These are phyloP conservation scores for Gavialis gangeticus DNA, from an alignment of 2,113 vertebrate species.

Conservation along the genomic window DNA sequence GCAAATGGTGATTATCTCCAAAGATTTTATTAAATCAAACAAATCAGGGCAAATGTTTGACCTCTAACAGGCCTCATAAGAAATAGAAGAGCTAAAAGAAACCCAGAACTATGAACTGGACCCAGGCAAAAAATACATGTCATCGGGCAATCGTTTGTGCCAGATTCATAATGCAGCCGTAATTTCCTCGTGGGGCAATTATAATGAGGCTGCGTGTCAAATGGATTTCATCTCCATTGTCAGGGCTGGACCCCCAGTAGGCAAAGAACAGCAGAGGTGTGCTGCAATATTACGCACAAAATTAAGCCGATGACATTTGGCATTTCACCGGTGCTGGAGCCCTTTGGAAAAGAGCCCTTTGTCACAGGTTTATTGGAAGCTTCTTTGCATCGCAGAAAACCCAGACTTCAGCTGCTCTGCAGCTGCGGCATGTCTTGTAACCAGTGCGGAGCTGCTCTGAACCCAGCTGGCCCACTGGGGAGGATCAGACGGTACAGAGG, in stretches of 20 bases:
- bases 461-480: not conserved
- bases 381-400: not conserved
- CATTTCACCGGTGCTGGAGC: not conserved
- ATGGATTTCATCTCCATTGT: not conserved
- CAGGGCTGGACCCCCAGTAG: not conserved
- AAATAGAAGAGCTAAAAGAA: conserved; percentile 31
- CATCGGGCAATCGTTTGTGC: not conserved
- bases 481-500: not conserved
- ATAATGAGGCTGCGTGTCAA: not conserved
- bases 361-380: not conserved
- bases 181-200: not conserved
- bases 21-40: not conserved
- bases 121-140: not conserved
- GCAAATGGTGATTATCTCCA: conserved; percentile 45
- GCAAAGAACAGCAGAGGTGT: not conserved
- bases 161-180: not conserved
- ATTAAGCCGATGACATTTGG: not conserved
- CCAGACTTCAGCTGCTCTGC: not conserved
- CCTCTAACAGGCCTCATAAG: conserved; percentile 27
- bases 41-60: conserved; percentile 6
- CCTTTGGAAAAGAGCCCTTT: not conserved
- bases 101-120: not conserved
- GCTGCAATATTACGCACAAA: not conserved
- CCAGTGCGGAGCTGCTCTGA: not conserved
- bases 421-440: not conserved